A percentile compares a stretch with the other conserved stretches of the same genome.
phyloP scores from a whole-genome alignment of 2,113 vertebrate genomes.

The Brachyhypopomus gauderio region DNA sequence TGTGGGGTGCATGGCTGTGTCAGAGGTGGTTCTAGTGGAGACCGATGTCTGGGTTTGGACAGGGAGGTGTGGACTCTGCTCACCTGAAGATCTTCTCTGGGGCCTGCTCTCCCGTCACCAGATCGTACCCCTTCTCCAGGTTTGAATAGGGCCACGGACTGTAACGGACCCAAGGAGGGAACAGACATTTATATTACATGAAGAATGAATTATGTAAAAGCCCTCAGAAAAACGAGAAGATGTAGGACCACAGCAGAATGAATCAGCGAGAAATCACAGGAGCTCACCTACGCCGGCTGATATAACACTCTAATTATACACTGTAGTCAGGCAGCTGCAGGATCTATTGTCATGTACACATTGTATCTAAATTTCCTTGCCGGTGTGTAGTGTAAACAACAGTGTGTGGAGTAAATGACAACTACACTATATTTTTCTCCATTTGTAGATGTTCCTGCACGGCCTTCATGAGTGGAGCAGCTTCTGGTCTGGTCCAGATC shows the following conservation, averaged over 20 bases:
- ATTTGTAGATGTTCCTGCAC: too few relatives aligned
- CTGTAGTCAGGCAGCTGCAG: too few relatives aligned
- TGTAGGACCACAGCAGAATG: too few relatives aligned
- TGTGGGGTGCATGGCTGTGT: neutral
- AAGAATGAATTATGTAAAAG: neutral
- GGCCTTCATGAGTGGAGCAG: conserved; percentile 34
- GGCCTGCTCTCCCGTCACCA: conserved; percentile 94
- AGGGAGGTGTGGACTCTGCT: conserved; percentile 48
- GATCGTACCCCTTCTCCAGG: conserved; percentile 92
- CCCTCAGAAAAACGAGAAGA: too few relatives aligned
- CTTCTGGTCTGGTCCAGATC: conserved; percentile 41
- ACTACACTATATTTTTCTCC: too few relatives aligned
- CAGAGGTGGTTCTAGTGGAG: neutral
- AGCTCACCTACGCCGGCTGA: too few relatives aligned
- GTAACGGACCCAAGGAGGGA: conserved; percentile 29
- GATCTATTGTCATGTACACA: too few relatives aligned
- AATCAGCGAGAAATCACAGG: too few relatives aligned
- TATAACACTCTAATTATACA: too few relatives aligned
- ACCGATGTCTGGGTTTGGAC: neutral
- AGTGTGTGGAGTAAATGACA: too few relatives aligned
- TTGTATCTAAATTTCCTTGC: too few relatives aligned
- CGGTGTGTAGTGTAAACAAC: too few relatives aligned
- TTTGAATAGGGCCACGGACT: conserved; percentile 98
- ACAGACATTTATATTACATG: conserved; percentile 24
- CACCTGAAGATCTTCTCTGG: conserved; percentile 98